Conservation (phyloP, 2,888 invertebrate genomes). For the Subacronicta megacephala region DNA sequence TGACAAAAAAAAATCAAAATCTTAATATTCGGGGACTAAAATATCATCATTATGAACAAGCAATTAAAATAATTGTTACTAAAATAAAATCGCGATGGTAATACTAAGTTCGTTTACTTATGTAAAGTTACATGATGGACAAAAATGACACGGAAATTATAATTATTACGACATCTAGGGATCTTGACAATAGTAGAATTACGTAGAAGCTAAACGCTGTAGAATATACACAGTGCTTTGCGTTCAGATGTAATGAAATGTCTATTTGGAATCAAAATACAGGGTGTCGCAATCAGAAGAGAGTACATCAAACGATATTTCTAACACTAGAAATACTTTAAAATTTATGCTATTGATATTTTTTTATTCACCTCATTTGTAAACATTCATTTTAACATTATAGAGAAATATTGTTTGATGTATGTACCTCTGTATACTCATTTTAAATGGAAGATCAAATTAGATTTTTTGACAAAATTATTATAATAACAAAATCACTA, state of each 20-base stretch:
- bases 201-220: slow-evolving; percentile 84
- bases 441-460: slow-evolving; percentile 53
- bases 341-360: slow-evolving; percentile 27
- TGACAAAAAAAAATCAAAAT: slow-evolving; percentile 28
- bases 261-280: slow-evolving; percentile 74
- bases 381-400: slow-evolving; percentile 36
- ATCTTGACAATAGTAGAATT: slow-evolving; percentile 88
- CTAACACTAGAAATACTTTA: slow-evolving; percentile 43
- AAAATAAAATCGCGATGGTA: slow-evolving; percentile 53
- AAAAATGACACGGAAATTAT: slow-evolving; percentile 53
- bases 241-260: slow-evolving; percentile 65
- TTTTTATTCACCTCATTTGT: slow-evolving; percentile 44
- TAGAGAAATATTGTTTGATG: slow-evolving; percentile 65
- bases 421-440: slow-evolving; percentile 55
- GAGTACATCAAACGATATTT: slow-evolving; percentile 76
- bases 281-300: slow-evolving; percentile 73
- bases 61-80: slow-evolving; percentile 23
- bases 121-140: slow-evolving; percentile 48
- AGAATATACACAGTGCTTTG: slow-evolving; percentile 81
- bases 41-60: slow-evolving; percentile 25
- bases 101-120: slow-evolving; percentile 38
- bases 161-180: slow-evolving; percentile 74
- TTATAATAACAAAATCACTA: slow-evolving; percentile 32
- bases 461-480: slow-evolving; percentile 49
- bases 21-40: slow-evolving; percentile 30